These are phyloP conservation scores for Drosophila aldrichi DNA, from an alignment of 2,888 invertebrate species.

Conservation along the genomic window DNA sequence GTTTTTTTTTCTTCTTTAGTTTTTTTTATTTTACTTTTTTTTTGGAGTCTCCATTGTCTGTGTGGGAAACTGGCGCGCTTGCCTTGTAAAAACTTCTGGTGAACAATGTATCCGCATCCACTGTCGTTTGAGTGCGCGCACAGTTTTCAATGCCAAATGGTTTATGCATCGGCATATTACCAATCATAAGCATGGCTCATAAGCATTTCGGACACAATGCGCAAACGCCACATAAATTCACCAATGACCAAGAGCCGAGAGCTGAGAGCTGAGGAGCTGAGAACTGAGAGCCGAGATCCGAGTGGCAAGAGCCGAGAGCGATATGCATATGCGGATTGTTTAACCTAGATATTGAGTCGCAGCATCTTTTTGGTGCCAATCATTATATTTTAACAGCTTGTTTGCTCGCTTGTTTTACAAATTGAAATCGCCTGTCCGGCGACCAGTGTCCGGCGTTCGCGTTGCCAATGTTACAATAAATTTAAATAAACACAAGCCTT, in stretches of 20 bases:
- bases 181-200: conserved; percentile 59
- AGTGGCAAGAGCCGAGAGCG: conserved; percentile 20
- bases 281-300: too few relatives aligned
- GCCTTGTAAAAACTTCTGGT: conserved; percentile 69
- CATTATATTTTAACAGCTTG: conserved; percentile 81
- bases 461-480: conserved; percentile 76
- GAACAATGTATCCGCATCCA: conserved; percentile 62
- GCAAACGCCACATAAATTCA: conserved; percentile 77
- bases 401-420: conserved; percentile 81
- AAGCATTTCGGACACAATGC: conserved; percentile 70
- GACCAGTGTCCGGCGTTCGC: conserved; percentile 19
- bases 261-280: background rate
- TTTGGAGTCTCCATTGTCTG: conserved; percentile 70
- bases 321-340: conserved; percentile 74
- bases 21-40: conserved; percentile 12
- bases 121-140: conserved; percentile 42
- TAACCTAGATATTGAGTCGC: conserved; percentile 60
- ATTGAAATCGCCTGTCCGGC: conserved; percentile 73
- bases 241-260: conserved; percentile 37
- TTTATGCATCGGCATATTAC: conserved; percentile 72
- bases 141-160: conserved; percentile 79
- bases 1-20: conserved; percentile 27
- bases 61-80: conserved; percentile 74
- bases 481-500: conserved; percentile 79
- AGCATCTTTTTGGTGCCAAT: conserved; percentile 67